These are phyloP conservation scores for Bombus terrestris DNA, from an alignment of 1,140 invertebrate species.

Conservation along the genomic window DNA sequence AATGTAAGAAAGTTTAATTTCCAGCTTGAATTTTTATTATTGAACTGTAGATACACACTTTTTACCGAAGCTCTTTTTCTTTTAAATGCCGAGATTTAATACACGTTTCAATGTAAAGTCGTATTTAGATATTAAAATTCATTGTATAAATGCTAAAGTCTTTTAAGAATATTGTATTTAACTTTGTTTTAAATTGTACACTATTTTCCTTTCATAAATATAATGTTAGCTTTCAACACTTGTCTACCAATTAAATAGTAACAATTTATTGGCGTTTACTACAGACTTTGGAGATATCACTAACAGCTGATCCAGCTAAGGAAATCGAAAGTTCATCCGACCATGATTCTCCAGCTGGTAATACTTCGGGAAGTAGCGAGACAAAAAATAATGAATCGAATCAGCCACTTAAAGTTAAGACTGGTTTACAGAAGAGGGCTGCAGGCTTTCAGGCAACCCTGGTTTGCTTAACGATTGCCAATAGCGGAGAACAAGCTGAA, in stretches of 20 bases:
- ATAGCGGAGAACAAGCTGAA: conserved; percentile 90
- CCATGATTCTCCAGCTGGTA: conserved; percentile 87
- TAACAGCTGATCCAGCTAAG: conserved; percentile 92
- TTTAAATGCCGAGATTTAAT: neutral
- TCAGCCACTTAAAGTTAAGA: conserved; percentile 88
- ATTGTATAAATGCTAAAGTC: neutral
- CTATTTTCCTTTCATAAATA: neutral
- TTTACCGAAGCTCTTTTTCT: neutral
- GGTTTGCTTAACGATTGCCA: conserved; percentile 94
- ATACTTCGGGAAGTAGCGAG: conserved; percentile 83
- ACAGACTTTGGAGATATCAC: conserved; percentile 93
- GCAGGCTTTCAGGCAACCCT: conserved; percentile 97
- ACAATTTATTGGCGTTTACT: conserved; percentile 56
- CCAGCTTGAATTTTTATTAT: neutral
- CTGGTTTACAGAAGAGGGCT: conserved; percentile 90
- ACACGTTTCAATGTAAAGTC: no score
- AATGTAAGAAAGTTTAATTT: neutral
- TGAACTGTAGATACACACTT: neutral
- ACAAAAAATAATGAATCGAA: conserved; percentile 80
- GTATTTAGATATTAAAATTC: neutral
- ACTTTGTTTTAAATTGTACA: neutral
- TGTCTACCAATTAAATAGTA: neutral
- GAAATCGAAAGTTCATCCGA: conserved; percentile 91
- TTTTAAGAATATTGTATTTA: neutral
- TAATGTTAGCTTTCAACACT: neutral